Base-by-base conservation (phyloP, 2,797 vertebrate species). In the Hapalemur alaotrensis region DNA sequence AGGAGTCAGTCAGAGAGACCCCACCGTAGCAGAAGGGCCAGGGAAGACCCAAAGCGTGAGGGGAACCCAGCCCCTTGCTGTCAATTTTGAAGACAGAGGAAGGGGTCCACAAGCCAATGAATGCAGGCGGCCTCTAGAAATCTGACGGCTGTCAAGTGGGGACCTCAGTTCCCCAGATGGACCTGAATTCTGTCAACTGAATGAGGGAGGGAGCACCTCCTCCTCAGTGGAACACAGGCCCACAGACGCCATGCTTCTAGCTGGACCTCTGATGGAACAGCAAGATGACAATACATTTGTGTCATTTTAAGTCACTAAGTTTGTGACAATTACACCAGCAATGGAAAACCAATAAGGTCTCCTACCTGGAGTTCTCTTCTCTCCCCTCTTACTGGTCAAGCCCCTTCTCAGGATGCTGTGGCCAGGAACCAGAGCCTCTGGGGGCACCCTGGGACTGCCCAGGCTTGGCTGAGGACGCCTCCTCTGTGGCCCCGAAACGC, bases 301-400 rank as follows among this genome's bases (percentile, higher is more conserved):
- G 52, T 7, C 25, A 41, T n/a, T 69, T 17, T 11, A 78, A 50
- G 65, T 70, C 75, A 50, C 75, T 50, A 25, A 13, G 18, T 84
- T 4, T 4, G 8, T 30, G 17, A 2, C 32, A 0, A 28, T 38
- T 38, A 28, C 1, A 35, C 25, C 15, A 22, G 17, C 13, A 11
- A n/a, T 54, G 54, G 67, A 30, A 38, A 35, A 73, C 20, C 8
- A 46, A 6, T 28, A 41, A 65, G 18, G 30, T 30, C 30, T 48
- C 76, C 35, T 30, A 4, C 17, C 38, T 54, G 14, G 50, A 76
- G 67, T 69, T 57, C 78, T 20, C 23, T 32, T 41, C 67, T 25
- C 76, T 73, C 7, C 15, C 9, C 12, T 75, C 25, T 9, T 67
- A 46, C 30, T 23, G 23, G 28, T 14, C 59, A 83, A 83, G 7